phyloP scores from a whole-genome alignment of 2,113 vertebrate species.

The Saguinus imperator region DNA sequence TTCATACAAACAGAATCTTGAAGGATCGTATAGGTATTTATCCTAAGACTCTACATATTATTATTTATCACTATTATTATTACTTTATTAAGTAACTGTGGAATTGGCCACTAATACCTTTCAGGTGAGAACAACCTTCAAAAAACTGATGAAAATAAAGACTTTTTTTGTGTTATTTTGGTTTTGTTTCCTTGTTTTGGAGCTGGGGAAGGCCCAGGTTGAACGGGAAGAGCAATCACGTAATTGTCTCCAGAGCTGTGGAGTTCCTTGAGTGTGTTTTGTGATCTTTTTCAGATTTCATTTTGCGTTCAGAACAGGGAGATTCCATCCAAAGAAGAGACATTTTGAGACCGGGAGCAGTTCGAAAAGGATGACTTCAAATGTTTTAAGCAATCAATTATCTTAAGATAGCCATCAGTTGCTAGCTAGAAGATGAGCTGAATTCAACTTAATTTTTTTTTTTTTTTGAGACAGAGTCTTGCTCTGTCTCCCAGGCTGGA shows the following conservation, averaged over 20 bases:
- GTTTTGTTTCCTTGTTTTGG: conserved; percentile 35
- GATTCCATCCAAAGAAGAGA: neutral
- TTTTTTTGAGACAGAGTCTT: too few relatives aligned
- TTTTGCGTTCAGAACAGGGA: conserved; percentile 18
- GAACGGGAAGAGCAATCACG: neutral
- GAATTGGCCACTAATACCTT: neutral
- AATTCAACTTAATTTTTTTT: neutral
- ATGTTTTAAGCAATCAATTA: neutral
- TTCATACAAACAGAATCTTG: conserved; percentile 18
- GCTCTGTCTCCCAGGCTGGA: too few relatives aligned
- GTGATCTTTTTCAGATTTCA: neutral
- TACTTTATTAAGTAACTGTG: neutral
- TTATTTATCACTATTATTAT: neutral
- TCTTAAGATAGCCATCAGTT: neutral
- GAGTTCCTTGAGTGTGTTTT: neutral
- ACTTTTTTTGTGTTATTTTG: neutral
- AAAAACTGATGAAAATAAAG: neutral
- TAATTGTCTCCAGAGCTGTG: too few relatives aligned
- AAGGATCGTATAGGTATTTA: neutral
- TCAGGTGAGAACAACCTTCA: neutral
- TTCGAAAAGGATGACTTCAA: conserved; percentile 18
- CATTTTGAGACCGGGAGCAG: neutral
- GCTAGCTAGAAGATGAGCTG: neutral
- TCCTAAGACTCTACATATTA: neutral
- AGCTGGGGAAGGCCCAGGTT: neutral